Evolutionary conservation across 2,113 vertebrate genomes (phyloP).

Genomic region (Oreochromis spilurus): DNA sequence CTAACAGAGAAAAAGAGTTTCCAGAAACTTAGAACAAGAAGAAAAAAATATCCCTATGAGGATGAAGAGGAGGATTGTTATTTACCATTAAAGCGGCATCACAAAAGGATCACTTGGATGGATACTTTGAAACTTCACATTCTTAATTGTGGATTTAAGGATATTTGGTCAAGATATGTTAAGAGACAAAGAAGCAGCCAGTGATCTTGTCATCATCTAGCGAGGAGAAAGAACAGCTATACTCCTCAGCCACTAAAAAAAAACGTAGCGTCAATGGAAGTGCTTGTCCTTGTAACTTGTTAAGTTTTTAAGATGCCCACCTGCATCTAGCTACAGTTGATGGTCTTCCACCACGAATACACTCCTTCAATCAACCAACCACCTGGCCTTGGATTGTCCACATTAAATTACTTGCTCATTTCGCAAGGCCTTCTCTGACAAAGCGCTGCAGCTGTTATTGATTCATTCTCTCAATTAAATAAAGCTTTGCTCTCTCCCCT

Average conservation of each 20-base stretch:
- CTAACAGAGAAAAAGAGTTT: constrained; percentile 1
- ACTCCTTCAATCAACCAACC: constrained; percentile 52
- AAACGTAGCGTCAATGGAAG: background rate
- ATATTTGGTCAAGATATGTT: background rate
- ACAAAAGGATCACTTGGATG: background rate
- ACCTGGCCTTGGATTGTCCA: constrained; percentile 47
- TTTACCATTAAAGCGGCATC: background rate
- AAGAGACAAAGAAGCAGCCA: background rate
- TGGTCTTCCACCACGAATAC: constrained; percentile 13
- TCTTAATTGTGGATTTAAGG: constrained; percentile 6
- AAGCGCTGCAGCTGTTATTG: constrained; percentile 73
- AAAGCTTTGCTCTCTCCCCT: constrained; percentile 72
- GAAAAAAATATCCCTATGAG: background rate
- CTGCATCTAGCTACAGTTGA: constrained; percentile 7
- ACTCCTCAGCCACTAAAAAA: background rate
- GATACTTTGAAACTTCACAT: background rate
- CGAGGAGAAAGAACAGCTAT: background rate
- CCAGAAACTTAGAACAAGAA: background rate
- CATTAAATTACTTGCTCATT: constrained; percentile 76
- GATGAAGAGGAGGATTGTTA: background rate
- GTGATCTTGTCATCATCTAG: background rate
- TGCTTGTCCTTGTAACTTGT: constrained; percentile 4
- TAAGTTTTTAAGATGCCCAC: constrained; percentile 13
- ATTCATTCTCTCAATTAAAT: constrained; percentile 82
- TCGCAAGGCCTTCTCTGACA: constrained; percentile 70